A percentile compares a stretch with the other conserved stretches of the same genome.
Conservation (phyloP, 1,140 invertebrate genomes). For the Chironomus striatipennis region DNA sequence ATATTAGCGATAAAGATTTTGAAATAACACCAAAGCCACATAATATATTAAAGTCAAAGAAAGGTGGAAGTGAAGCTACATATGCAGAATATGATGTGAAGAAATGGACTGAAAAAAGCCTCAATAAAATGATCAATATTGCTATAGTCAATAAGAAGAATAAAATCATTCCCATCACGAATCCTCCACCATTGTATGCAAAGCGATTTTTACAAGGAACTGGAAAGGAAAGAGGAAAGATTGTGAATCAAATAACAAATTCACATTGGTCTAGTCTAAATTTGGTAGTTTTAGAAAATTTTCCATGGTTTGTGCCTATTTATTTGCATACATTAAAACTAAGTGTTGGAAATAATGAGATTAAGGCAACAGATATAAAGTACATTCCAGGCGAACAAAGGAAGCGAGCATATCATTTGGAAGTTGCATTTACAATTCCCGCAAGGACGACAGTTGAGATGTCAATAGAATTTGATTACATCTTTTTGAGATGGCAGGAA, state of each 20-base stretch:
- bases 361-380: constrained; percentile 52
- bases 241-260: constrained; percentile 73
- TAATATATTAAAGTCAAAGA: constrained; percentile 46
- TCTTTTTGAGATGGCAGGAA: constrained; percentile 96
- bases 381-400: constrained; percentile 80
- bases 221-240: constrained; percentile 77
- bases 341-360: constrained; percentile 43
- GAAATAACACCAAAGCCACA: constrained; percentile 47
- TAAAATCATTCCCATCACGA: constrained; percentile 43
- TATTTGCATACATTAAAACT: constrained; percentile 84
- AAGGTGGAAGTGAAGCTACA: constrained; percentile 55
- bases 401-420: constrained; percentile 77
- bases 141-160: constrained; percentile 40
- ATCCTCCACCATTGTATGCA: constrained; percentile 62
- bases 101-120: constrained; percentile 36
- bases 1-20: constrained; percentile 57
- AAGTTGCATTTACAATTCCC: constrained; percentile 72
- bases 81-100: constrained; percentile 62
- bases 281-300: constrained; percentile 65
- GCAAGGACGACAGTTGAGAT: constrained; percentile 71
- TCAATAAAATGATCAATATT: constrained; percentile 55
- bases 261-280: constrained; percentile 61
- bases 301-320: constrained; percentile 90
- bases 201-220: constrained; percentile 77
- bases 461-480: constrained; percentile 84